Conservation (phyloP, 2,888 invertebrate genomes). For the Nomada fucata region DNA sequence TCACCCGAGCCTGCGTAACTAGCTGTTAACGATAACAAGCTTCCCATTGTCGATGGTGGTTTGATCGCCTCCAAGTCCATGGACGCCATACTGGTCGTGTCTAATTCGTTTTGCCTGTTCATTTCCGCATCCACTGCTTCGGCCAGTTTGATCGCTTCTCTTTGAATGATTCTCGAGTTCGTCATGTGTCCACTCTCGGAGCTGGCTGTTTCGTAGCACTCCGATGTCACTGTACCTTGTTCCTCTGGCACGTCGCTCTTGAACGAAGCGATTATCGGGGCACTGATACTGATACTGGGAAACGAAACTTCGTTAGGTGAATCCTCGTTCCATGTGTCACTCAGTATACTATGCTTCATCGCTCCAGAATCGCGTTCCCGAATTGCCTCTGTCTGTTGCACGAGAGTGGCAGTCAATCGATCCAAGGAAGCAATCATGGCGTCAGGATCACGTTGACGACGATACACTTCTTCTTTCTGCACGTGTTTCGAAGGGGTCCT, state of each 20-base stretch:
- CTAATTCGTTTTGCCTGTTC: conserved; percentile 77
- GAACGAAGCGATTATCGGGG: conserved; percentile 89
- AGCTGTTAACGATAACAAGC: conserved; percentile 86
- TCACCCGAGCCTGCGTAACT: conserved; percentile 81
- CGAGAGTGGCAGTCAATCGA: conserved; percentile 87
- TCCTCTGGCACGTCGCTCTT: conserved; percentile 86
- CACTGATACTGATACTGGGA: conserved; percentile 92
- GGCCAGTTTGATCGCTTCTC: conserved; percentile 90
- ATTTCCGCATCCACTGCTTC: conserved; percentile 85
- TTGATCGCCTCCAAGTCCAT: conserved; percentile 90
- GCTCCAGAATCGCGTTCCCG: conserved; percentile 83
- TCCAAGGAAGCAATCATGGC: conserved; percentile 89
- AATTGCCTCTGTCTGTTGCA: conserved; percentile 88
- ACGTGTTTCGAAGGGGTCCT: conserved; percentile 43
- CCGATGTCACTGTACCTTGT: conserved; percentile 60
- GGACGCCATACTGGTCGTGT: conserved; percentile 83
- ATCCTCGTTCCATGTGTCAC: conserved; percentile 93
- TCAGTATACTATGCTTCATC: conserved; percentile 83
- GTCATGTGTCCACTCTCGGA: conserved; percentile 84
- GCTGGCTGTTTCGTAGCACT: conserved; percentile 61
- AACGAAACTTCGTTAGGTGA: conserved; percentile 92
- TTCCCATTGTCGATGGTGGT: conserved; percentile 92
- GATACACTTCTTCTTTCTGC: conserved; percentile 78
- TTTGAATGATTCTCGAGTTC: conserved; percentile 89
- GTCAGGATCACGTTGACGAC: conserved; percentile 87